Conservation (phyloP, 2,888 invertebrate species). For the Caenorhabditis doughertyi region DNA sequence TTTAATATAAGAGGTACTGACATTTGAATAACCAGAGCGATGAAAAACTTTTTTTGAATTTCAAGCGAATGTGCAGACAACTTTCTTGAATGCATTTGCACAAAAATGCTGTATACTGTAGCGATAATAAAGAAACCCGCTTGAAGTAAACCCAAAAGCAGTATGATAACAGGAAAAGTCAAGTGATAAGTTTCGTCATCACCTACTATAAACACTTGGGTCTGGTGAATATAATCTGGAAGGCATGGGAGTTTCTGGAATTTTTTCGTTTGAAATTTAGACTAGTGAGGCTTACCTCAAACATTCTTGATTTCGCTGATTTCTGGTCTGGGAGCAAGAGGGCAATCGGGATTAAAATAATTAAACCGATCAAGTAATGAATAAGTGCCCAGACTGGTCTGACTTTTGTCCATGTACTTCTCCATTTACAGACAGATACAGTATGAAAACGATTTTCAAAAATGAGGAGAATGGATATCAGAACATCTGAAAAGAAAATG, state of each 20-base stretch:
- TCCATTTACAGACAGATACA: background rate
- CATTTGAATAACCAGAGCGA: background rate
- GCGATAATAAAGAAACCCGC: background rate
- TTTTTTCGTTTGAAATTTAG: background rate
- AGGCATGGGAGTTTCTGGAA: constrained; percentile 2
- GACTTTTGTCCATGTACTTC: background rate
- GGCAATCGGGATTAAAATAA: background rate
- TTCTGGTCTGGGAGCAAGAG: background rate
- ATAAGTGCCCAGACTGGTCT: background rate
- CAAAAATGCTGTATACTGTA: background rate
- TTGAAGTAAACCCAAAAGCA: background rate
- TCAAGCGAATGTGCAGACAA: background rate
- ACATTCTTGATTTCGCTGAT: background rate
- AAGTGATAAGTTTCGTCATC: background rate
- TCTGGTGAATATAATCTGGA: background rate
- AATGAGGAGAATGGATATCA: background rate
- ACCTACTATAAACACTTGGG: background rate
- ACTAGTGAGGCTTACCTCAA: background rate
- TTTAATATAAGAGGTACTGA: background rate
- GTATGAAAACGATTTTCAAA: constrained; percentile 7
- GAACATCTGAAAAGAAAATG: constrained; percentile 7
- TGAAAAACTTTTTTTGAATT: background rate
- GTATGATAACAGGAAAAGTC: background rate
- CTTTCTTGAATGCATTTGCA: background rate
- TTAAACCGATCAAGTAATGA: background rate